These are phyloP conservation scores for Siniperca knerii DNA, from an alignment of 2,113 vertebrate genomes.

Conservation along the genomic window DNA sequence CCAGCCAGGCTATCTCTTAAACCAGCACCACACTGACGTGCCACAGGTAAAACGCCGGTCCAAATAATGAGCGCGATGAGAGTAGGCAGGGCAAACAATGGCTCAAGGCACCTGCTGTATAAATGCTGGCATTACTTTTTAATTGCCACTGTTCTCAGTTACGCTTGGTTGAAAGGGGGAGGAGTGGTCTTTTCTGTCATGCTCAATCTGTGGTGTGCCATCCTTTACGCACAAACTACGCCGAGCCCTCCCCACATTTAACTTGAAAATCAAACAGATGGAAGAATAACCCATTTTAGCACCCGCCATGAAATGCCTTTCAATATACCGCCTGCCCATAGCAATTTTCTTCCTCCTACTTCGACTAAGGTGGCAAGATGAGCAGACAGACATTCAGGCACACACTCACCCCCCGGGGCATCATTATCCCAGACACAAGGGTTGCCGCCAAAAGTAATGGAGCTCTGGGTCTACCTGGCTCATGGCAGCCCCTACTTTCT, in stretches of 20 bases:
- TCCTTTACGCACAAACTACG: conserved; percentile 40
- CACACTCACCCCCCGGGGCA: conserved; percentile 68
- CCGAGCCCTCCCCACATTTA: conserved; percentile 48
- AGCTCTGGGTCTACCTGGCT: conserved; percentile 74
- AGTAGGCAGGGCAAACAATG: conserved; percentile 68
- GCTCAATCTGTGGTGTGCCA: conserved; percentile 60
- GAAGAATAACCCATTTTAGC: conserved; percentile 72
- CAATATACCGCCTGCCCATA: conserved; percentile 67
- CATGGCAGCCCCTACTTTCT: conserved; percentile 58
- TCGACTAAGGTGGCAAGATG: conserved; percentile 68
- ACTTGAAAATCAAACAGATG: conserved; percentile 66
- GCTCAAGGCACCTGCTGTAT: conserved; percentile 59
- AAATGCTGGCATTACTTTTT: conserved; percentile 74
- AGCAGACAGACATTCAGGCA: conserved; percentile 74
- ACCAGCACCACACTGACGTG: conserved; percentile 43
- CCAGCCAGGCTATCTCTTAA: conserved; percentile 55
- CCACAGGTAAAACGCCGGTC: conserved; percentile 61
- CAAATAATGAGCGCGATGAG: conserved; percentile 63
- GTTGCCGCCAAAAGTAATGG: conserved; percentile 70
- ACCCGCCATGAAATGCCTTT: conserved; percentile 66
- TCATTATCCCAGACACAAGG: conserved; percentile 76
- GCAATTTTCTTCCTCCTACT: conserved; percentile 65
- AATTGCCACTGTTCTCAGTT: conserved; percentile 71
- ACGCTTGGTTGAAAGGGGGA: conserved; percentile 39
- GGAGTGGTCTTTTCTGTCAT: conserved; percentile 55